phyloP scores from a whole-genome alignment of 1,140 invertebrate species.

The Uloborus diversus region DNA sequence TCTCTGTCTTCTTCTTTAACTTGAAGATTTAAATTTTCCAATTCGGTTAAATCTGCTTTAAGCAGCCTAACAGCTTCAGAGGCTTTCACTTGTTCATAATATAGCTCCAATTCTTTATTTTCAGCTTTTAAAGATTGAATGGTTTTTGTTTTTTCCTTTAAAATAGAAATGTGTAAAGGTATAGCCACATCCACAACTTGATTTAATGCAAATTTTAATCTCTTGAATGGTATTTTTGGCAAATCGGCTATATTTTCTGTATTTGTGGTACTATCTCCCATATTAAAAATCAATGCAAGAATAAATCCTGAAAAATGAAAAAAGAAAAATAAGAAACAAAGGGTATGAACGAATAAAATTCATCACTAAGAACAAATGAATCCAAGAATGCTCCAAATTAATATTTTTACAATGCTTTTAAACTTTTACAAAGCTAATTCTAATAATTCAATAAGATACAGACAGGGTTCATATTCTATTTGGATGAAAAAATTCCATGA shows the following conservation, averaged over 20 bases:
- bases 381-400: too few relatives aligned
- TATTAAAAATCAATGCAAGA: too few relatives aligned
- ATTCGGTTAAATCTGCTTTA: constrained; percentile 28
- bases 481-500: too few relatives aligned
- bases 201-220: neutral
- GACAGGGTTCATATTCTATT: too few relatives aligned
- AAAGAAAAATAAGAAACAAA: too few relatives aligned
- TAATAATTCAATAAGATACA: too few relatives aligned
- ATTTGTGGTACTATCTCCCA: too few relatives aligned
- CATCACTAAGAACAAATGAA: too few relatives aligned
- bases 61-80: constrained; percentile 19
- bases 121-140: neutral
- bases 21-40: constrained; percentile 7
- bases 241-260: neutral
- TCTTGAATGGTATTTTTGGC: constrained; percentile 22
- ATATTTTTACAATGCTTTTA: too few relatives aligned
- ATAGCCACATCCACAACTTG: constrained; percentile 18
- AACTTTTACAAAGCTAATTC: too few relatives aligned
- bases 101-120: neutral
- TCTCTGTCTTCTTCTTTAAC: constrained; percentile 15
- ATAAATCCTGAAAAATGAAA: too few relatives aligned
- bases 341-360: too few relatives aligned
- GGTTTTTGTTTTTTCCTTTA: constrained; percentile 4
- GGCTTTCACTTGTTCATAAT: constrained; percentile 11
- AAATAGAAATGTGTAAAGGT: neutral